Conservation (phyloP, 1,140 invertebrate genomes). For the Pachypeltis micranthus region DNA sequence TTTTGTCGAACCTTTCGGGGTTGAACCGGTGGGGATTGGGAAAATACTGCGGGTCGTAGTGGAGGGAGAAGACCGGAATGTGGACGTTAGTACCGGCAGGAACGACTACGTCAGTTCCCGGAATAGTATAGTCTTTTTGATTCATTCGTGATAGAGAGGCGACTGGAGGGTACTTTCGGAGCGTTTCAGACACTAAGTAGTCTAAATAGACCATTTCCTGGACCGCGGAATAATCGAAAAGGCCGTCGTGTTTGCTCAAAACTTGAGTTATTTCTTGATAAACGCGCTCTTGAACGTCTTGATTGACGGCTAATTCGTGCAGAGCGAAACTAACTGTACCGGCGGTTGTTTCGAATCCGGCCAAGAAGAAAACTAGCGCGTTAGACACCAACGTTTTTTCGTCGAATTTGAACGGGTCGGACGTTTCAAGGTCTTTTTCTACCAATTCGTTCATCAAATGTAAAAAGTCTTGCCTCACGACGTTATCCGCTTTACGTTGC, state of each 20-base stretch:
- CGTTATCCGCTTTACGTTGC: slow-evolving; percentile 35
- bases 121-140: slow-evolving; percentile 34
- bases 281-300: slow-evolving; percentile 24
- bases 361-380: slow-evolving; percentile 25
- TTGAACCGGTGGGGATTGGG: slow-evolving; percentile 33
- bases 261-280: neutral
- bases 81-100: slow-evolving; percentile 30
- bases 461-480: slow-evolving; percentile 35
- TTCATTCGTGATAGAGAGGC: slow-evolving; percentile 36
- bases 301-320: slow-evolving; percentile 23
- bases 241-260: neutral
- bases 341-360: slow-evolving; percentile 26
- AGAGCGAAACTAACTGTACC: slow-evolving; percentile 20
- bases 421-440: slow-evolving; percentile 14
- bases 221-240: neutral
- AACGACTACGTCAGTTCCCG: slow-evolving; percentile 17
- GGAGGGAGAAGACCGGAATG: slow-evolving; percentile 34
- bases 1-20: slow-evolving; percentile 32
- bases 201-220: neutral
- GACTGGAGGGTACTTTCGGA: slow-evolving; percentile 42
- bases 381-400: slow-evolving; percentile 22
- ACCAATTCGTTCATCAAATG: slow-evolving; percentile 27
- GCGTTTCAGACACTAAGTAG: slow-evolving; percentile 33
- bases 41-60: slow-evolving; percentile 32
- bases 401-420: neutral